Conservation (phyloP, 1,140 invertebrate species). For the Drosophila ambigua region DNA sequence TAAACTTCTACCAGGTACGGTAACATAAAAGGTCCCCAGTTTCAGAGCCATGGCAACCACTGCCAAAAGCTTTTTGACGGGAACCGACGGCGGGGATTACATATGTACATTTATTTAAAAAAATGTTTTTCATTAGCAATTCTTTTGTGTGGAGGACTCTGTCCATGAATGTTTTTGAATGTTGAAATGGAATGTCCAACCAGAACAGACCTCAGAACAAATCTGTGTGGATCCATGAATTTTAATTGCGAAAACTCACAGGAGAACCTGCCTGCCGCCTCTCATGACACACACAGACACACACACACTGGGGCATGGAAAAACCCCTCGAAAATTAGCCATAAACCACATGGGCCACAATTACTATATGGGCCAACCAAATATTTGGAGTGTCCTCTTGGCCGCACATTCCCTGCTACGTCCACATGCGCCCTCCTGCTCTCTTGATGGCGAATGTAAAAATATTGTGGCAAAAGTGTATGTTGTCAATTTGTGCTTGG, state of each 20-base stretch:
- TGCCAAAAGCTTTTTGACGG: too few species aligned
- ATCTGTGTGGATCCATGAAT: slow-evolving; percentile 30
- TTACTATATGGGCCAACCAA: slow-evolving; percentile 68
- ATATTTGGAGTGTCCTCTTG: slow-evolving; percentile 60
- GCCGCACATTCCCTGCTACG: too few species aligned
- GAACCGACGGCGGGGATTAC: too few species aligned
- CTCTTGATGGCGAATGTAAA: slow-evolving; percentile 59
- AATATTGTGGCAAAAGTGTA: slow-evolving; percentile 75
- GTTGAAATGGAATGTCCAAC: slow-evolving; percentile 4
- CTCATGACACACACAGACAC: slow-evolving; percentile 7
- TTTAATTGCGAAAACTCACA: slow-evolving; percentile 31
- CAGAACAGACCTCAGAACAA: slow-evolving; percentile 14
- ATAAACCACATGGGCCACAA: slow-evolving; percentile 59
- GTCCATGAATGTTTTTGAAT: not conserved
- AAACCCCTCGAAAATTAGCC: slow-evolving; percentile 56
- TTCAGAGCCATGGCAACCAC: too few species aligned
- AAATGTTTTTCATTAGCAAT: too few species aligned
- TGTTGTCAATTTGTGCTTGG: slow-evolving; percentile 72
- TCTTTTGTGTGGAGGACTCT: too few species aligned
- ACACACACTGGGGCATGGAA: slow-evolving; percentile 9
- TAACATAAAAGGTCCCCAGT: too few species aligned
- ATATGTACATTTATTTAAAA: too few species aligned
- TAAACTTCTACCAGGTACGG: too few species aligned
- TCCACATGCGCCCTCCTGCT: not conserved
- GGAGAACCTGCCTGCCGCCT: slow-evolving; percentile 13